phyloP scores from a whole-genome alignment of 35 echinoderm and acorn worm species.

The Acanthaster planci region DNA sequence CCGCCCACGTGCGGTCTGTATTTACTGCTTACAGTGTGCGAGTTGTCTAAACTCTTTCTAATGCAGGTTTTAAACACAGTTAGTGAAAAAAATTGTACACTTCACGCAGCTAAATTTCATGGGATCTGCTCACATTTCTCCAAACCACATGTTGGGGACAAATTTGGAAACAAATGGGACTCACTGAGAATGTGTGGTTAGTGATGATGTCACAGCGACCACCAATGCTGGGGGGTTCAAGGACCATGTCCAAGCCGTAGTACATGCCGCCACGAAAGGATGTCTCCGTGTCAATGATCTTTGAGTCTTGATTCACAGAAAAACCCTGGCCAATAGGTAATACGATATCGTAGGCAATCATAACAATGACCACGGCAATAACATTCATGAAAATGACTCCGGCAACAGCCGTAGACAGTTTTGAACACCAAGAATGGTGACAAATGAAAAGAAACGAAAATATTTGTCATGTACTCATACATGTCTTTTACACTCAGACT shows the following conservation, averaged over 20 bases:
- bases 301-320: constrained; percentile 31
- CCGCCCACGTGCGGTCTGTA: no score
- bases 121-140: neutral
- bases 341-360: neutral
- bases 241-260: constrained; percentile 41
- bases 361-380: no score
- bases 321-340: constrained; percentile 41
- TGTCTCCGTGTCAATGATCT: constrained; percentile 1
- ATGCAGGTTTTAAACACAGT: no score
- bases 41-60: no score
- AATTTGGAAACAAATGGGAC: neutral
- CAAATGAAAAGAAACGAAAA: no score
- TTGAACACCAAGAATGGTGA: no score
- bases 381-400: neutral
- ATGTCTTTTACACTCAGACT: no score
- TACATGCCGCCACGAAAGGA: constrained; percentile 32
- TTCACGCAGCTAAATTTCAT: neutral
- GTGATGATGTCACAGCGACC: constrained; percentile 39
- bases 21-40: no score
- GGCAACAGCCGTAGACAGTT: no score
- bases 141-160: neutral
- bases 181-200: constrained; percentile 12
- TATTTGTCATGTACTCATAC: no score
- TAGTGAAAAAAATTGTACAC: neutral
- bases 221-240: constrained; percentile 62